A percentile compares a stretch with the other conserved stretches of the same genome.
Evolutionary conservation across 2,113 vertebrate species (phyloP).

Genomic region (Neolamprologus devosi): DNA sequence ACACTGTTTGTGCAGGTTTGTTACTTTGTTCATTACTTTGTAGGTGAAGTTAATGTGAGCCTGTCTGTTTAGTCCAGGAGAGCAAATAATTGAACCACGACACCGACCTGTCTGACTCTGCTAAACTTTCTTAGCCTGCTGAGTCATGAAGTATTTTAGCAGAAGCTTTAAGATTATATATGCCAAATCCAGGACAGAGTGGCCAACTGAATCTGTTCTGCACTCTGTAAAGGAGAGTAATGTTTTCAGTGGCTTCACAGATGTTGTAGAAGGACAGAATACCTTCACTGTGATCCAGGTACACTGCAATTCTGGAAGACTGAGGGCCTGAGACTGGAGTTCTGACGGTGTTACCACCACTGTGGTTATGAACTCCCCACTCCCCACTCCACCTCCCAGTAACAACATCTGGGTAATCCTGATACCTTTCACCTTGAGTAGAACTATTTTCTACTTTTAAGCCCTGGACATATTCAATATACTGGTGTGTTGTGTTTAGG

Average conservation of each 20-base stretch:
- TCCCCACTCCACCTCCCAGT: not conserved
- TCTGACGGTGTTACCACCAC: not conserved
- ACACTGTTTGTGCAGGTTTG: accelerated
- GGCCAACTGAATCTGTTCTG: not conserved
- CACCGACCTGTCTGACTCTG: accelerated
- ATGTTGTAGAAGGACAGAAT: not conserved
- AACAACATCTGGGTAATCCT: not conserved
- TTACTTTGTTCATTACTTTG: not conserved
- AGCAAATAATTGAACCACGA: accelerated
- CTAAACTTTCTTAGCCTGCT: accelerated
- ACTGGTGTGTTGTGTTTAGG: accelerated
- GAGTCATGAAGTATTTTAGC: accelerated
- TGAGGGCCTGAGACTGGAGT: not conserved
- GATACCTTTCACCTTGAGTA: not conserved
- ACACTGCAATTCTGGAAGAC: not conserved
- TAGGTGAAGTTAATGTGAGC: accelerated
- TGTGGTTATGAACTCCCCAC: no score
- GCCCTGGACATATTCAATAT: accelerated
- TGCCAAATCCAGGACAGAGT: not conserved
- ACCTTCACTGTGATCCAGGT: not conserved
- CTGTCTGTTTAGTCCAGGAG: not conserved
- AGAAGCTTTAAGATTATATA: not conserved
- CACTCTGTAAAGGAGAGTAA: accelerated
- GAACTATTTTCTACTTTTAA: not conserved
- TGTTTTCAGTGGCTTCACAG: not conserved